These are phyloP conservation scores for Drosophila cardini DNA, from an alignment of 1,140 invertebrate genomes.

Conservation along the genomic window DNA sequence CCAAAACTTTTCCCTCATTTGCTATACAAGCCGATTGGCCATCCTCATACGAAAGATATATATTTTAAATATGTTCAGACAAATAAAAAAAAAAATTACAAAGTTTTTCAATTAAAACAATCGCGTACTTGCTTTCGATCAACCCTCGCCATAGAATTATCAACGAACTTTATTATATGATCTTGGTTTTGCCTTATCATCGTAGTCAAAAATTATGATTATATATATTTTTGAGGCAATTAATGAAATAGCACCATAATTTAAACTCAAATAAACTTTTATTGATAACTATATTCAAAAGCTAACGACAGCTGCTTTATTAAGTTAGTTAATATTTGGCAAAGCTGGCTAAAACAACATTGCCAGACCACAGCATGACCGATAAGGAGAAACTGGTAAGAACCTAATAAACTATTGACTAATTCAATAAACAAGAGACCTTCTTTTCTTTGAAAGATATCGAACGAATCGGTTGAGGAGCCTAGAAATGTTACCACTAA, in stretches of 20 bases:
- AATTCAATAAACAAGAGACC: neutral
- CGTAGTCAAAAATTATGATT: neutral
- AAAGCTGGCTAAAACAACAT: neutral
- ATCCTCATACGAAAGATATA: constrained; percentile 37
- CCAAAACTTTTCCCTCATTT: constrained; percentile 34
- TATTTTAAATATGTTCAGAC: constrained; percentile 6
- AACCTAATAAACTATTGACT: neutral
- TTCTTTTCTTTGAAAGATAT: neutral
- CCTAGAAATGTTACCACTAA: neutral
- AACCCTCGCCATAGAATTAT: neutral
- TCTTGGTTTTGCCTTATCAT: neutral
- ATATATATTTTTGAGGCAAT: constrained; percentile 1
- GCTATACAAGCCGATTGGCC: constrained; percentile 43
- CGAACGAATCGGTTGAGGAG: constrained; percentile 1
- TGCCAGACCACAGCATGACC: constrained; percentile 26
- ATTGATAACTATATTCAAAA: constrained; percentile 9
- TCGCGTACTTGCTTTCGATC: neutral
- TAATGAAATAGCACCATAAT: constrained; percentile 12
- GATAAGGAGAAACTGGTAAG: constrained; percentile 67
- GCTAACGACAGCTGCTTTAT: neutral
- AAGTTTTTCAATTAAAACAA: neutral
- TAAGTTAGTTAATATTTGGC: neutral
- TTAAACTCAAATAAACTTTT: neutral
- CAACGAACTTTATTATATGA: neutral
- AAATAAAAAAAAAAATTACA: neutral